These are phyloP conservation scores for Pitangus sulphuratus DNA, from an alignment of 2,797 vertebrate species.

Conservation along the genomic window DNA sequence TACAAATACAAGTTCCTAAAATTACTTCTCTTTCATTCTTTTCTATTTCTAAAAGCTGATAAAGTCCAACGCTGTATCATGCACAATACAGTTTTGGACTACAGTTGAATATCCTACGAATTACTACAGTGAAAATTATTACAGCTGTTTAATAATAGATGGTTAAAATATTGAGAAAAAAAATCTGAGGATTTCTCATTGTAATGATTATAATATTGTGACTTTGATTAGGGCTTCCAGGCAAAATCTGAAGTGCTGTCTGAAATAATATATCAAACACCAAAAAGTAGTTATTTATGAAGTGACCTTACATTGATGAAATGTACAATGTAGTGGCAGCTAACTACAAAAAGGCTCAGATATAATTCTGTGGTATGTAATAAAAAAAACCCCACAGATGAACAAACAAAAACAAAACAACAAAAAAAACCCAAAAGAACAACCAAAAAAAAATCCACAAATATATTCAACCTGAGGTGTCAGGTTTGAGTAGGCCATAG, in stretches of 20 bases:
- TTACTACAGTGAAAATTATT: background rate
- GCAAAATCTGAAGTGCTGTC: background rate
- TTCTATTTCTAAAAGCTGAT: background rate
- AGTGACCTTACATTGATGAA: background rate
- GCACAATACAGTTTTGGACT: background rate
- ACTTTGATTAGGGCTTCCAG: background rate
- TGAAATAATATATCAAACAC: background rate
- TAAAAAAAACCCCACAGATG: too few relatives aligned
- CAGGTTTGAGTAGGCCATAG: background rate
- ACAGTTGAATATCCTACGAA: background rate
- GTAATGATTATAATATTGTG: background rate
- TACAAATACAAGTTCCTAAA: background rate
- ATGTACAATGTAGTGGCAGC: background rate
- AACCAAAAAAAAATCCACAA: background rate
- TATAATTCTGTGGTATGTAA: background rate
- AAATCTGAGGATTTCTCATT: background rate
- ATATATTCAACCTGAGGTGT: background rate
- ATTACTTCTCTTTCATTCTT: background rate
- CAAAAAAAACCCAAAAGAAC: background rate
- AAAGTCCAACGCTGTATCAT: background rate
- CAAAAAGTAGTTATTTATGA: background rate
- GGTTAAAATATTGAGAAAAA: background rate
- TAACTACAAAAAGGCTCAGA: background rate
- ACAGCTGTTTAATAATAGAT: background rate
- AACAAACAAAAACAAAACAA: background rate